Percentiles rank a stretch among this genome's conserved stretches.
These are phyloP conservation scores for Drosophila demipolita DNA, from an alignment of 2,888 invertebrate genomes.

Conservation along the genomic window DNA sequence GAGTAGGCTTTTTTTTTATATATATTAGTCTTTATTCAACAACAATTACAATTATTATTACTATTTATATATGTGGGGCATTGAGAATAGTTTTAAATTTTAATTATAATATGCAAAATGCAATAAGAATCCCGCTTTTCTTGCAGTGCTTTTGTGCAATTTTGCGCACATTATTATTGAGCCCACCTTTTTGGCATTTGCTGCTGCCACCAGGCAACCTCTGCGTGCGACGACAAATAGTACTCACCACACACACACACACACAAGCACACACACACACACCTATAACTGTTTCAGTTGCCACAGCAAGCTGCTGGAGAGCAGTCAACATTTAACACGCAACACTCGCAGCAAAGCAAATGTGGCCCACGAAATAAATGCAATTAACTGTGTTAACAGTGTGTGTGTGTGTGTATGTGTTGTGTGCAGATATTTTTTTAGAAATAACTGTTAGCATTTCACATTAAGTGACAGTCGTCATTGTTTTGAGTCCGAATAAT, in stretches of 20 bases:
- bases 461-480: neutral
- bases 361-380: conserved; percentile 4
- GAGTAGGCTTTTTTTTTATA: no score
- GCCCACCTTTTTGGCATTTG: conserved; percentile 30
- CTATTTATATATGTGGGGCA: no score
- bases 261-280: neutral
- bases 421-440: neutral
- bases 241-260: conserved; percentile 8
- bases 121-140: neutral
- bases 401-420: conserved; percentile 7
- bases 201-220: conserved; percentile 6
- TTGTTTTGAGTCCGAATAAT: conserved; percentile 7
- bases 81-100: neutral
- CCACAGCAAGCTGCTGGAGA: conserved; percentile 52
- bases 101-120: neutral
- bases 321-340: conserved; percentile 31
- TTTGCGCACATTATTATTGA: conserved; percentile 27
- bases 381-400: conserved; percentile 2
- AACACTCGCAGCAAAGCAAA: conserved; percentile 19
- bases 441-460: neutral
- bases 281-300: conserved; percentile 44
- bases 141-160: neutral
- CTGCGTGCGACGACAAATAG: conserved; percentile 1
- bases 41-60: no score
- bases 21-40: no score